A percentile compares a stretch with the other conserved stretches of the same genome.
These are phyloP conservation scores for Balaeniceps rex DNA, from an alignment of 2,113 vertebrate genomes.

Conservation along the genomic window DNA sequence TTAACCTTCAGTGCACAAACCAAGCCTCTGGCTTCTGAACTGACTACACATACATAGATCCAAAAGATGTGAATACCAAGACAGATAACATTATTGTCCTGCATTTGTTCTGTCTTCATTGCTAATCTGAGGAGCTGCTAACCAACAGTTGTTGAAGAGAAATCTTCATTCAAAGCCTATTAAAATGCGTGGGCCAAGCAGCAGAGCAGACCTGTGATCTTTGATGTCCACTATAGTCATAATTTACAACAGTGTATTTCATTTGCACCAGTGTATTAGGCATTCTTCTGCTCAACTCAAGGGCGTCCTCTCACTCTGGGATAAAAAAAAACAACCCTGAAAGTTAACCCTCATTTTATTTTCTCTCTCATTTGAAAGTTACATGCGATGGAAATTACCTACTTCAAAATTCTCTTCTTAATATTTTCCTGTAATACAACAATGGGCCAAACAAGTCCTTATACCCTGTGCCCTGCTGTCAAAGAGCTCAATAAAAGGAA, in stretches of 20 bases:
- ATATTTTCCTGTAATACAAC: constrained; percentile 37
- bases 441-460: background rate
- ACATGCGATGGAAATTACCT: background rate
- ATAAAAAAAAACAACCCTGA: background rate
- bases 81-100: background rate
- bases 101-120: background rate
- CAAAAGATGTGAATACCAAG: background rate
- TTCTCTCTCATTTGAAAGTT: background rate
- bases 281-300: background rate
- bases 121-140: background rate
- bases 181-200: background rate
- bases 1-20: background rate
- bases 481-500: constrained; percentile 36
- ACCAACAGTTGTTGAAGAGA: background rate
- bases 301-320: background rate
- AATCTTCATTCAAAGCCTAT: background rate
- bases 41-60: background rate
- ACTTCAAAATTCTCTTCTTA: constrained; percentile 19
- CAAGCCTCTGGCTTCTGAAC: background rate
- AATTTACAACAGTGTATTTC: background rate
- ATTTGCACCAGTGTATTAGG: background rate
- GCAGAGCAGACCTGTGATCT: background rate
- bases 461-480: background rate
- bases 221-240: background rate
- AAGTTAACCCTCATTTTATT: background rate